Evolutionary conservation across 2,888 invertebrate genomes (phyloP).

Genomic region (Polydrusus cervinus): DNA sequence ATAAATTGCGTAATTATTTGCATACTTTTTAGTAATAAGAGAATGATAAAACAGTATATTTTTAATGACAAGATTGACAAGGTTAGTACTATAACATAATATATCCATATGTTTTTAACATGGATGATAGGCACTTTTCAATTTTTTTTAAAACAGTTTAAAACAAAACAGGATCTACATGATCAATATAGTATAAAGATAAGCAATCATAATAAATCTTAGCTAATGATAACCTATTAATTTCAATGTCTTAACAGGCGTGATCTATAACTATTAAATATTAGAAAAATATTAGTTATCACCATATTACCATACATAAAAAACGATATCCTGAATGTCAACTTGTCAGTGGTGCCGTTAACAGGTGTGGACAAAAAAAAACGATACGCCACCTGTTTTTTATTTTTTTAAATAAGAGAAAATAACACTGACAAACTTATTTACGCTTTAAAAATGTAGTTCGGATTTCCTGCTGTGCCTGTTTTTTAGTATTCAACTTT

Average conservation of each 20-base stretch:
- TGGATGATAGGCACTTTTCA: constrained; percentile 1
- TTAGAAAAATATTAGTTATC: constrained; percentile 9
- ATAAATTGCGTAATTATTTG: too few species aligned
- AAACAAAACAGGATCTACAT: constrained; percentile 18
- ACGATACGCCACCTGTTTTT: neutral
- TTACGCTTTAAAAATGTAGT: too few species aligned
- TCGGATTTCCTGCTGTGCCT: too few species aligned
- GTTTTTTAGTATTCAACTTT: too few species aligned
- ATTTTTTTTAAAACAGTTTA: neutral
- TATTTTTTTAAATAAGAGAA: too few species aligned
- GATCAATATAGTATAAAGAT: neutral
- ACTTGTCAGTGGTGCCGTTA: constrained; percentile 2
- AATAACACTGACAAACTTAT: too few species aligned
- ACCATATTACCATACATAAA: neutral
- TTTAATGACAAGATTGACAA: constrained; percentile 10
- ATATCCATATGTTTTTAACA: neutral
- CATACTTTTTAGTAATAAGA: neutral
- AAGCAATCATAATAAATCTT: constrained; percentile 24
- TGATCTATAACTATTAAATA: constrained; percentile 16
- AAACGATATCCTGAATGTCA: constrained; percentile 24
- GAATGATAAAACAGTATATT: neutral
- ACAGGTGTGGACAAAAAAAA: constrained; percentile 6
- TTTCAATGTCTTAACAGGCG: constrained; percentile 7
- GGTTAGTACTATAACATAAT: neutral
- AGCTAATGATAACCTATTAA: constrained; percentile 13